Evolutionary conservation across 2,888 invertebrate genomes (phyloP), one percentile per base, ranked within the genome.

Genomic region (Helleia helle): DNA sequence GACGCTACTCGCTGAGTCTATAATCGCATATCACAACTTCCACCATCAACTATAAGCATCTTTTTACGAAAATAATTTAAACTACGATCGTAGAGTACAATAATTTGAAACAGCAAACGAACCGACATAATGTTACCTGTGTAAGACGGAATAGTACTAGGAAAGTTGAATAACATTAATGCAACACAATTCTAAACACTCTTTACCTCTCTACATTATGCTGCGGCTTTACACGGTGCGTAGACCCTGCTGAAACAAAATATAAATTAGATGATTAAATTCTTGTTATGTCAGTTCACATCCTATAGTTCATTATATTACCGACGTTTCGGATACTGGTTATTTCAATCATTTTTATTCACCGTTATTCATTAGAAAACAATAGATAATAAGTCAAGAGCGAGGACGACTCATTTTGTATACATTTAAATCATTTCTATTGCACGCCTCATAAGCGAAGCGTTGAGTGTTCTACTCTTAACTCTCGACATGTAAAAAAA

Each of bases 191-290:
- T 26, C 37, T 42, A 38, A 44, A 48, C 44, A 42, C 39, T 40
- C 25, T 40, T 47, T 50, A 48, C 44, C 39, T 42, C 39, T 42
- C 47, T 41, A 41, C 34, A 43, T 17, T 38, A 42, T 38, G 34
- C 38, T 40, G 42, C 43, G 45, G 43, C 44, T 45, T 47, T 51
- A 53, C 25, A 51, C 48, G 42, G 54, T 50, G 65, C 80, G 76
- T 59, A 71, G 63, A 65, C 68, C 73, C 79, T 79, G 79, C 30
- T 22, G 8, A 54, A 64, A 51, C 29, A n/a, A 29, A 41, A 14
- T 2, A 14, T 26, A 15, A 18, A 38, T 29, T 22, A 41, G n/a
- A n/a, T n/a, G n/a, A n/a, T n/a, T n/a, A n/a, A n/a, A n/a, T n/a
- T n/a, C n/a, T n/a, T n/a, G n/a, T n/a, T 4, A 17, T 15, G n/a